Conservation (phyloP, 2,113 vertebrate genomes). For the Pterocles burchelli region DNA sequence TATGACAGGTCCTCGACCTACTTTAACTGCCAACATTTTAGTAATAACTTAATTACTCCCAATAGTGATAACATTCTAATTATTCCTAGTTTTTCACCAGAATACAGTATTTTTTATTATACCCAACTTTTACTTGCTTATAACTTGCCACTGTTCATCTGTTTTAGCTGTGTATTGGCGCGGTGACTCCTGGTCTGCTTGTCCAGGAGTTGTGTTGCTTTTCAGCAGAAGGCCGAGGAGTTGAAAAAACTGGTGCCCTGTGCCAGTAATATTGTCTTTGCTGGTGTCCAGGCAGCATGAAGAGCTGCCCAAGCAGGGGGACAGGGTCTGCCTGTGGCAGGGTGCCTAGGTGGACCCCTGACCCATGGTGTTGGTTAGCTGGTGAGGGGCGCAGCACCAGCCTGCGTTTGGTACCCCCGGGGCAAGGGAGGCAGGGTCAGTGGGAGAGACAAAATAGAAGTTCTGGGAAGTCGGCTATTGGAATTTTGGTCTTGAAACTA, state of each 20-base stretch:
- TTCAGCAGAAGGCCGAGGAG: background rate
- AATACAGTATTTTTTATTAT: background rate
- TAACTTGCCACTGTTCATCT: background rate
- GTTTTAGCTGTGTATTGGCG: background rate
- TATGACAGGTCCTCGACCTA: background rate
- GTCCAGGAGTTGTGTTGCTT: background rate
- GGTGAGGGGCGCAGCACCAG: too few relatives aligned
- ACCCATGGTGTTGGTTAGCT: background rate
- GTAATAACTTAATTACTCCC: background rate
- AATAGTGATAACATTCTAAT: background rate
- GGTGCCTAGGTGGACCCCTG: background rate
- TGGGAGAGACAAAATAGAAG: background rate
- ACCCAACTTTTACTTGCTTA: background rate
- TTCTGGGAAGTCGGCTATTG: rapidly evolving
- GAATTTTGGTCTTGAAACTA: background rate
- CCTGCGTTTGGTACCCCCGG: rapidly evolving
- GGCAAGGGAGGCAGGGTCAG: rapidly evolving
- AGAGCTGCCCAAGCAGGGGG: background rate
- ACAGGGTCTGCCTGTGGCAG: rapidly evolving
- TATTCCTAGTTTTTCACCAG: background rate
- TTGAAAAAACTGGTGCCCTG: background rate
- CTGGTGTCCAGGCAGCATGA: rapidly evolving
- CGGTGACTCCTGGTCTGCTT: background rate
- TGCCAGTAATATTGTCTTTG: background rate
- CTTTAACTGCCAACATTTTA: background rate